Base-by-base conservation (phyloP, 2,888 invertebrate genomes). In the Lordiphosa fenestrarum region DNA sequence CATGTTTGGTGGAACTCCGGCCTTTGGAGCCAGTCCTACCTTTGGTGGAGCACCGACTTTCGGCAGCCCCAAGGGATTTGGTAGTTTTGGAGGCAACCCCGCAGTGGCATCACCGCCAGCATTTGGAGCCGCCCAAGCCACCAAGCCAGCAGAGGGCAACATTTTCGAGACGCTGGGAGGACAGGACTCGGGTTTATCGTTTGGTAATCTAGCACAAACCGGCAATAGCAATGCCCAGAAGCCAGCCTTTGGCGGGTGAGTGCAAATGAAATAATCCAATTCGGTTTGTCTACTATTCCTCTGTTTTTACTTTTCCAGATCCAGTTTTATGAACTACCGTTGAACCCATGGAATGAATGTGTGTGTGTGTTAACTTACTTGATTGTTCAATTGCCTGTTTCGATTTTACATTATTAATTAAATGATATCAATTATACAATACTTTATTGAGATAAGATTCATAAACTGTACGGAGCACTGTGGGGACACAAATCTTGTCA, bases 201-300 rank as follows among this genome's bases (percentile, higher is more conserved):
- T 90, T 69, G 89, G 89, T 0, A 90, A 89, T 67, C 75, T 90
- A 47, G 89, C 90, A 4, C 89, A 89, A 47, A 85, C 82, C 33
- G 82, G 87, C 3, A 87, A 83, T 51, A 39, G 74, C 3, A 85
- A 85, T 61, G 70, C 81, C 12, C 85, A 85, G 35, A 89, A 89
- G 48, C 83, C 88, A 2, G 69, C 84, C n/a, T 90, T 88, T 67
- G 89, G 89, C 66, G 89, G 89, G 88, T 88, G 58, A 81, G 85
- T 71, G 6, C 12, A 0, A 1, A 5, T 1, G n/a, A 1, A 1
- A 5, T 0, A 7, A 35, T 12, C 1, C 1, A 15, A 9, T 7
- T 21, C 0, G 2, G 2, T 39, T 3, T 2, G 1, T 23, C 2
- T 7, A 19, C 1, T 48, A 9, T 57, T 15, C 10, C 4, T 33